Base-by-base conservation (phyloP, 1,140 invertebrate genomes). In the Drosophila nasuta region DNA sequence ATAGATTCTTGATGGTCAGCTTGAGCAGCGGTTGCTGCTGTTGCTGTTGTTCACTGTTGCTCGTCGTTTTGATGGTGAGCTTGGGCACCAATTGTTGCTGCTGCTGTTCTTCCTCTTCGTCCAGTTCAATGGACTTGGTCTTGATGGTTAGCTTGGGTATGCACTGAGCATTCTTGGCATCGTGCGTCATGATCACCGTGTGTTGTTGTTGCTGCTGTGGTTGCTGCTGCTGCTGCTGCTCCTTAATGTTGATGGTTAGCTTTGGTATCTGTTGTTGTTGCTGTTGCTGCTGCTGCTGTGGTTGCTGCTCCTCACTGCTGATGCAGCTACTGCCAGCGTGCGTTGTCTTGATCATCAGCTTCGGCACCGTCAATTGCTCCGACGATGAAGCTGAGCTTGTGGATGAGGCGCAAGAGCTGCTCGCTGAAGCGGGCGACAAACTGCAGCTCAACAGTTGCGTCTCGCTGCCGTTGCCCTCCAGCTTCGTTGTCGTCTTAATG, bases 271-370 rank as follows among this genome's bases (percentile, higher is more conserved):
- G 56, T 73, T 81, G 80, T 15, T 63, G 35, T 5, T 69, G 72
- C 41, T 51, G 35, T 15, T 59, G 75, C 28, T 72, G 58, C 17
- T 77, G n/a, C n/a, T n/a, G 49, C 13, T 28, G 38, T 5, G 63
- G 72, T 35, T 51, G 35, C 15, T 56, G 75, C 33, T 72, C 62
- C 15, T 77, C 67, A 20, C 74, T 72, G 43, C 60, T 77, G 1
- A 79, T 77, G 49, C 77, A 78, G 20, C 81, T 82, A 63, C 80
- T 87, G 7, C 85, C 86, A 5, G 79, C 60, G 25, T 79, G 71
- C 49, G 81, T 91, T 13, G 91, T 91, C 69, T 92, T 92, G 28
- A 92, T 92, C 69, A 91, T 92, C 52, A 92, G 73, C 60, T 92
- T 92, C 8, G 91, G 91, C 65, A 92, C 86, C n/a, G 75, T 64